Percentiles rank a stretch among this genome's conserved stretches.
Conservation (phyloP, 2,113 vertebrate species). For the Nycticorax nycticorax region DNA sequence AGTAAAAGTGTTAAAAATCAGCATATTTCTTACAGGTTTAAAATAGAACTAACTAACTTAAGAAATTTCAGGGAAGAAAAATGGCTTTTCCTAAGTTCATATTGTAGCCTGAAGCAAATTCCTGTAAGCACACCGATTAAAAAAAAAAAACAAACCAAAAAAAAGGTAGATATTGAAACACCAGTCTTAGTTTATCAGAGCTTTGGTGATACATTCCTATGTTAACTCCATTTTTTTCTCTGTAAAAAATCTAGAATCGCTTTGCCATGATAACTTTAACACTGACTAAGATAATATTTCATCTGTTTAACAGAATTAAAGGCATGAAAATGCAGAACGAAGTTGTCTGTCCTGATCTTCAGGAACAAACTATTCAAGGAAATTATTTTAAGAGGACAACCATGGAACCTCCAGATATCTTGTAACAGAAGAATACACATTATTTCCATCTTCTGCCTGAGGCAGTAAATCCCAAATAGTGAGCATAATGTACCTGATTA, state of each 20-base stretch:
- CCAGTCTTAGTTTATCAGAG: not conserved
- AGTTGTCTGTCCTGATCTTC: not conserved
- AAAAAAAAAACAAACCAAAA: not conserved
- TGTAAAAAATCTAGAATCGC: not conserved
- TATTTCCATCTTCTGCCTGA: not conserved
- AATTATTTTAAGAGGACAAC: not conserved
- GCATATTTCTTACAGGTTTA: not conserved
- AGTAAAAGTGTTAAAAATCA: slow-evolving; percentile 5
- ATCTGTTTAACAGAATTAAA: not conserved
- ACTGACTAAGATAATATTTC: not conserved
- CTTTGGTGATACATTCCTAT: not conserved
- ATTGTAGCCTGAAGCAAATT: not conserved
- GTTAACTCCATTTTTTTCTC: not conserved
- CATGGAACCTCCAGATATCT: not conserved
- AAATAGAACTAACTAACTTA: not conserved
- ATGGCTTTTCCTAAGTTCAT: not conserved
- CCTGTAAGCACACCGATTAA: not conserved
- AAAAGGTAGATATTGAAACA: not conserved
- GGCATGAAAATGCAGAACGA: not conserved
- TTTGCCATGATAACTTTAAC: not conserved
- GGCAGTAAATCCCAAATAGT: not conserved
- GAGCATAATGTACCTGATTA: not conserved
- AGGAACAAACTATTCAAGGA: not conserved
- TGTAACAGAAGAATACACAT: not conserved
- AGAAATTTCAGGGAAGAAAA: not conserved